A percentile compares a stretch with the other conserved stretches of the same genome.
Conservation (phyloP, 2,797 vertebrate genomes). For the Pygocentrus nattereri region DNA sequence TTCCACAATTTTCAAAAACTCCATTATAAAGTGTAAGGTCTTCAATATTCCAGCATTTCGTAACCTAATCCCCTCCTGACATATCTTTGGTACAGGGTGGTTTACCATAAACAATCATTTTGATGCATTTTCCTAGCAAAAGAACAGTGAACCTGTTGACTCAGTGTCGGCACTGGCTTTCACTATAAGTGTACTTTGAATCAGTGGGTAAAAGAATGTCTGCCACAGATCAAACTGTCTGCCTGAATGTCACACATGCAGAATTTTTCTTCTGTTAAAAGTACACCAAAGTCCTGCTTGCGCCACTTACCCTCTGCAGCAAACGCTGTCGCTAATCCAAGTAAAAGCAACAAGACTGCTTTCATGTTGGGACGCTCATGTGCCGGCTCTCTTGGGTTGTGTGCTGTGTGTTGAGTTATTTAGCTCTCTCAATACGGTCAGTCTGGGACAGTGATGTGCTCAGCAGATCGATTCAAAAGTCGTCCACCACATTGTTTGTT, state of each 20-base stretch:
- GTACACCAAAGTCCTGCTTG: background rate
- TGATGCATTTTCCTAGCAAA: background rate
- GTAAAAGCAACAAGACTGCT: constrained; percentile 65
- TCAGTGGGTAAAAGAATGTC: background rate
- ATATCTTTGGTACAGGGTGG: background rate
- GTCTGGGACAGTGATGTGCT: background rate
- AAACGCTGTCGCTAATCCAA: constrained; percentile 60
- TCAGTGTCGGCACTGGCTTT: background rate
- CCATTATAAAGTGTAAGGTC: background rate
- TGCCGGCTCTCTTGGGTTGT: background rate
- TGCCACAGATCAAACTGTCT: background rate
- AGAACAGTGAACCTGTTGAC: background rate
- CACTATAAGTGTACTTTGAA: background rate
- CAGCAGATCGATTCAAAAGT: constrained; percentile 52
- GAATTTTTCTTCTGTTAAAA: background rate
- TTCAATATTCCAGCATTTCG: background rate
- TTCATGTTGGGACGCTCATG: constrained; percentile 65
- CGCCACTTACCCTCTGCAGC: constrained; percentile 75
- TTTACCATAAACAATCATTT: background rate
- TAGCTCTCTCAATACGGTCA: background rate
- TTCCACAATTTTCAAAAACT: background rate
- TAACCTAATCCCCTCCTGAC: background rate
- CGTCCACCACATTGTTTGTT: constrained; percentile 56
- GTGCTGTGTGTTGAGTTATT: background rate
- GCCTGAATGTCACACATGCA: too few species aligned